Evolutionary conservation across 2,888 invertebrate genomes (phyloP), one percentile per base, ranked within the genome.

Genomic region (Kuschelorhynchus macadamiae): DNA sequence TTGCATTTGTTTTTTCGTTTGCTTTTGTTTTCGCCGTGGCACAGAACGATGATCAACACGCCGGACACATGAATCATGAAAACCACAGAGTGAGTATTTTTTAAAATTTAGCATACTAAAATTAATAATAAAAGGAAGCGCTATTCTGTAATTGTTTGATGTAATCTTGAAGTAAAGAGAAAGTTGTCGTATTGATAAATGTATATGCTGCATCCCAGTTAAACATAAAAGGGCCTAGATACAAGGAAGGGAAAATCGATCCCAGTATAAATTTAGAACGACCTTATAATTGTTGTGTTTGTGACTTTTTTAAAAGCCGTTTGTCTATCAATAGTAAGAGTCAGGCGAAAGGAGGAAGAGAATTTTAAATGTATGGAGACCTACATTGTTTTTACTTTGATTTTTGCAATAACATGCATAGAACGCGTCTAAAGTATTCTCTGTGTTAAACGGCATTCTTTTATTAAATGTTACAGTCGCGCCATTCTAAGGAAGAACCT

Each of bases 41-140:
- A 5, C 71, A 71, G 42, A 63, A 69, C 20, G 53, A 65, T 16
- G 60, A 68, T 21, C 64, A 70, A n/a, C 70, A 67, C n/a, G 55
- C 50, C 36, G 59, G 53, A 8, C 59, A 71, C 41, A 49, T 69
- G 50, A 70, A 70, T 44, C 69, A 72, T 39, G 69, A 71, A 53
- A 11, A 73, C 4, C 74, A 72, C 50, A 67, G 70, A 71, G 74
- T 74, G 42, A 72, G 74, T 66, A 21, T 39, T 20, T 52, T 30
- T 30, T n/a, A n/a, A n/a, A n/a, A n/a, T n/a, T n/a, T n/a, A n/a
- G n/a, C n/a, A n/a, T n/a, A n/a, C n/a, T n/a, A n/a, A n/a, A n/a
- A 39, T 46, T 9, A 12, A 12, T 17, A 25, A 17, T 25, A 14
- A 33, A 42, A n/a, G n/a, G n/a, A n/a, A n/a, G n/a, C n/a, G 36